phyloP scores from a whole-genome alignment of 2,888 invertebrate genomes.

The Epistrophe grossulariae region DNA sequence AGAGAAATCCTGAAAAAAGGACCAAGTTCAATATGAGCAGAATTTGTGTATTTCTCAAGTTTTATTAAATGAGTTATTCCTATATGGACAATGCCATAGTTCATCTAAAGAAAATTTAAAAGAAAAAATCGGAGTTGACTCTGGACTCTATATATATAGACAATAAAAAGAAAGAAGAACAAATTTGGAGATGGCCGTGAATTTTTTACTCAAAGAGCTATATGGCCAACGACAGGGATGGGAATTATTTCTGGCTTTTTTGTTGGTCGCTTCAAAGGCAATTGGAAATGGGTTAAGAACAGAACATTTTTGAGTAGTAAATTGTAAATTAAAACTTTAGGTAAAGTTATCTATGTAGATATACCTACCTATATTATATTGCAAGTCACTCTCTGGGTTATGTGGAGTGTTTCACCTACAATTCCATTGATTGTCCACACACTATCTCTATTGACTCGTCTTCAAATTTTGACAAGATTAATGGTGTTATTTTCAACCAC shows the following conservation, averaged over 20 bases:
- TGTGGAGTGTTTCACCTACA: conserved; percentile 29
- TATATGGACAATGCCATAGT: neutral
- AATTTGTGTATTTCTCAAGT: neutral
- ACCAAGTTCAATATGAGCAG: neutral
- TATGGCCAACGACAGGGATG: neutral
- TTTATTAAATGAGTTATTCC: neutral
- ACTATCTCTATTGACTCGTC: neutral
- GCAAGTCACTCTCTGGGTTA: conserved; percentile 16
- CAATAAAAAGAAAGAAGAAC: neutral
- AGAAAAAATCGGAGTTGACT: neutral
- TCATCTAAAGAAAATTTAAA: neutral
- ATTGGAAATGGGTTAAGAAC: conserved; percentile 55
- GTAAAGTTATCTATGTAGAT: neutral
- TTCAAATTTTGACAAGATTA: neutral
- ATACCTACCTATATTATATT: neutral
- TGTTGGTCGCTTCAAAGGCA: conserved; percentile 66
- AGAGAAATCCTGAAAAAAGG: conserved; percentile 33
- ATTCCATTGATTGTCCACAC: conserved; percentile 41
- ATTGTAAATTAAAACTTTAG: conserved; percentile 17
- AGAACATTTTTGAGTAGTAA: conserved; percentile 26
- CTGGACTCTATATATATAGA: conserved; percentile 1
- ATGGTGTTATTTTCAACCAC: neutral
- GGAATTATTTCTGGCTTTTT: conserved; percentile 27
- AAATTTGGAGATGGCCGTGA: conserved; percentile 41
- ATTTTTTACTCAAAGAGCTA: conserved; percentile 27